Conservation (phyloP, 2,113 vertebrate genomes). For the Channa argus region DNA sequence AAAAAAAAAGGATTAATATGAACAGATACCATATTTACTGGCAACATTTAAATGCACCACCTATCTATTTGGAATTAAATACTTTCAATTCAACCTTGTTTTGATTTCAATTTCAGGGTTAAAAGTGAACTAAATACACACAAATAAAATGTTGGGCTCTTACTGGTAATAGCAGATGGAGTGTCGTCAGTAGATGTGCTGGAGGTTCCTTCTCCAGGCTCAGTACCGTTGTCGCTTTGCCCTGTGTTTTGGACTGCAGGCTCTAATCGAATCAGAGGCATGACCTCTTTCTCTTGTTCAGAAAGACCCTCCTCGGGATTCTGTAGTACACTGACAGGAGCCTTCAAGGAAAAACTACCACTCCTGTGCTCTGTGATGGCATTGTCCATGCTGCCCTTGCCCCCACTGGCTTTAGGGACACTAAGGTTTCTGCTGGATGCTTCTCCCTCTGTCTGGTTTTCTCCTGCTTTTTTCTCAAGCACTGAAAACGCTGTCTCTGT, state of each 20-base stretch:
- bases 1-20: slow-evolving; percentile 37
- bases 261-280: slow-evolving; percentile 54
- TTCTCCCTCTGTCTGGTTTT: slow-evolving; percentile 46
- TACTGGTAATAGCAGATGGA: slow-evolving; percentile 54
- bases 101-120: slow-evolving; percentile 22
- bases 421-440: slow-evolving; percentile 51
- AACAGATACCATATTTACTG: slow-evolving; percentile 50
- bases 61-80: slow-evolving; percentile 10
- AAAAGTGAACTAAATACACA: slow-evolving; percentile 11
- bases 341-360: slow-evolving; percentile 37
- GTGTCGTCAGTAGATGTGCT: slow-evolving; percentile 23
- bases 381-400: slow-evolving; percentile 75
- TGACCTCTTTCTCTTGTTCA: slow-evolving; percentile 79
- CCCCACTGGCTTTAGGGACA: slow-evolving; percentile 46
- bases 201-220: slow-evolving; percentile 34
- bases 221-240: slow-evolving; percentile 19
- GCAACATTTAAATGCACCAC: slow-evolving; percentile 25
- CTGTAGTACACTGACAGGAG: slow-evolving; percentile 30
- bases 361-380: slow-evolving; percentile 71
- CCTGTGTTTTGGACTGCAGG: slow-evolving; percentile 53
- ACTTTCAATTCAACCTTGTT: background rate
- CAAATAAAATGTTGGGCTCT: background rate
- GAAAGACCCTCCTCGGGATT: slow-evolving; percentile 73
- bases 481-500: slow-evolving; percentile 9
- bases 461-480: slow-evolving; percentile 42